Base-by-base conservation (phyloP, 1,140 invertebrate genomes). In the Frieseomelitta varia region DNA sequence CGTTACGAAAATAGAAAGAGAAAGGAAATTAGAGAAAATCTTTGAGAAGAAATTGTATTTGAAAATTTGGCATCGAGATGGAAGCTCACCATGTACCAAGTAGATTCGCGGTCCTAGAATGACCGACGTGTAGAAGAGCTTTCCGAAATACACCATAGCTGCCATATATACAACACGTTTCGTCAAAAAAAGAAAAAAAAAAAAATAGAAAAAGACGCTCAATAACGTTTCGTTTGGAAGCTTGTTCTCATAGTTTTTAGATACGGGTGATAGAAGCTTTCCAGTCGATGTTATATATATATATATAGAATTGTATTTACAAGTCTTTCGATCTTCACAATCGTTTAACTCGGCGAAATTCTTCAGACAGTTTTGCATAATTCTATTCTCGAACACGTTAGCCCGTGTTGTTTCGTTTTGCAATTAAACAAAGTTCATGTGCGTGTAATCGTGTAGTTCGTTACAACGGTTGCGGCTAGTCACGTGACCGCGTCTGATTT, bases 41-140 rank as follows among this genome's bases (percentile, higher is more conserved):
- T 21, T 39, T 71, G 14, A 71, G 2, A n/a, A n/a, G 0, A 47
- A 24, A 67, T 47, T 71, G 3, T 47, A 63, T 24, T 27, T 19
- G 39, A 61, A 61, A 39, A 77, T 30, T 19, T 12, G 68, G 10
- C 39, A 72, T 71, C 79, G 68, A 47, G 19, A 72, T 24, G 76
- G 39, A 79, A 79, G 67, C 67, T 84, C 81, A 56, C 10, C 27
- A 17, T 79, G 81, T 84, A 84, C 76, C 81, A 84, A 84, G 56
- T 84, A 84, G 76, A 71, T 8, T 17, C 47, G 19, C 8, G 67
- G 65, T 83, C 61, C 53, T 83, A 83, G 75, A 78, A 3, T 19
- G 53, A 39, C 6, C 67, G 30, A 24, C 67, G 17, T 17, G 67
- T 84, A 84, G 81, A 78, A 83, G 81, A 83, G 81, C 81, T 83